Percentiles rank a stretch among this genome's conserved stretches.
phyloP scores from a whole-genome alignment of 2,113 vertebrate genomes.

The Takifugu flavidus region DNA sequence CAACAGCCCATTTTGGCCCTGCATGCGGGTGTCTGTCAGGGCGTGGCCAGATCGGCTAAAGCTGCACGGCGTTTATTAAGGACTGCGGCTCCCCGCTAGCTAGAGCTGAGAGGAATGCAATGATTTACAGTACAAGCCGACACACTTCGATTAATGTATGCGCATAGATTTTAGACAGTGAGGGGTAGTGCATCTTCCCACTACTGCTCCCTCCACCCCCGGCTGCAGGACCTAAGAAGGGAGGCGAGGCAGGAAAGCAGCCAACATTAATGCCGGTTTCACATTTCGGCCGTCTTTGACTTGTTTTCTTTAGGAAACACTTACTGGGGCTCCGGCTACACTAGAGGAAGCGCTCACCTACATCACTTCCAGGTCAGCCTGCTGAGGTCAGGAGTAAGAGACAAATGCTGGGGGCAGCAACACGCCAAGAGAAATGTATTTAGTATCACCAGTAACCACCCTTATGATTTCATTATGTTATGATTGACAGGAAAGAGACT shows the following conservation, averaged over 20 bases:
- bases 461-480: constrained; percentile 50
- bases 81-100: constrained; percentile 24
- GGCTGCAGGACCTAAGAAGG: constrained; percentile 25
- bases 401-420: constrained; percentile 8
- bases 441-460: constrained; percentile 38
- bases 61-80: constrained; percentile 25
- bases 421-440: constrained; percentile 40
- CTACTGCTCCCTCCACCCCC: constrained; percentile 15
- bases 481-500: constrained; percentile 23
- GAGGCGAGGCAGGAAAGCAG: constrained; percentile 36
- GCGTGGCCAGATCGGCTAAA: constrained; percentile 2
- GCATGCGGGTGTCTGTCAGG: constrained; percentile 33
- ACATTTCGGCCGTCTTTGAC: constrained; percentile 58
- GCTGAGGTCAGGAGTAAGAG: constrained; percentile 41
- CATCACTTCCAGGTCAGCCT: constrained; percentile 57
- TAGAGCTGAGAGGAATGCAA: constrained; percentile 17
- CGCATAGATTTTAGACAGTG: constrained; percentile 17
- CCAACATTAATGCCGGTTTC: constrained; percentile 61
- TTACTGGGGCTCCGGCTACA: constrained; percentile 55
- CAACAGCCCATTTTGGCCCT: constrained; percentile 48
- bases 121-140: constrained; percentile 44
- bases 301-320: constrained; percentile 75
- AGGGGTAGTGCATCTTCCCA: constrained; percentile 3
- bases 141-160: constrained; percentile 39
- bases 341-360: constrained; percentile 60